A percentile compares a stretch with the other conserved stretches of the same genome.
Evolutionary conservation across 2,888 invertebrate species (phyloP).

Genomic region (Polymixis flavicincta): DNA sequence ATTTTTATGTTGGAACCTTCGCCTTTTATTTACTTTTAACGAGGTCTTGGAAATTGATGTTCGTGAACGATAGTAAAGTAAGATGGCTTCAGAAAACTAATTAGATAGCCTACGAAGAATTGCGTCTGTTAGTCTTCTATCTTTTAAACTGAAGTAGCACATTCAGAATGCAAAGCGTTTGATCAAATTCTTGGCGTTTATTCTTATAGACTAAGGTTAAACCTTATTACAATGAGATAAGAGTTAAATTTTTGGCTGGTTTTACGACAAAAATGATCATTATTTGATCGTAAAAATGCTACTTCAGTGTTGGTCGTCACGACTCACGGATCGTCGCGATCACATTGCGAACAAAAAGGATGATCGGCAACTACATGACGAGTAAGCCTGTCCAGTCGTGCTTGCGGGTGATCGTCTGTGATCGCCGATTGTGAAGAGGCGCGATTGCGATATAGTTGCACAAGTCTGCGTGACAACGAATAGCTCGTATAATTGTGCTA

Average conservation of each 20-base stretch:
- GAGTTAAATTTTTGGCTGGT: neutral
- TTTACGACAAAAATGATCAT: neutral
- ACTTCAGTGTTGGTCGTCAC: neutral
- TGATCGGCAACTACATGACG: too few species aligned
- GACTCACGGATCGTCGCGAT: too few species aligned
- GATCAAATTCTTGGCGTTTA: neutral
- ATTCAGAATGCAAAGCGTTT: slow-evolving; percentile 1
- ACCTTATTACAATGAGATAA: neutral
- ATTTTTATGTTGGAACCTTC: slow-evolving; percentile 42
- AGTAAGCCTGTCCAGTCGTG: too few species aligned
- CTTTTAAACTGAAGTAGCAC: slow-evolving; percentile 9
- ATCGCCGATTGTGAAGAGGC: too few species aligned
- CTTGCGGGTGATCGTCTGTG: too few species aligned
- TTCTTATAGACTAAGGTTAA: neutral
- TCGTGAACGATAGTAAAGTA: slow-evolving; percentile 27
- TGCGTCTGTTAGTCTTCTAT: slow-evolving; percentile 17
- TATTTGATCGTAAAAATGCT: neutral
- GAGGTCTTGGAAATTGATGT: slow-evolving; percentile 39
- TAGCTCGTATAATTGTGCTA: neutral
- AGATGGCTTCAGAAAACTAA: slow-evolving; percentile 41
- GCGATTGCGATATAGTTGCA: too few species aligned
- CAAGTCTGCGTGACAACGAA: too few species aligned
- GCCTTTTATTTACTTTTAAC: slow-evolving; percentile 48
- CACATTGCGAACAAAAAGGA: too few species aligned
- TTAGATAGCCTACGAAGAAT: slow-evolving; percentile 31